Evolutionary conservation across 2,113 vertebrate genomes (phyloP).

Genomic region (Protobothrops flavoviridis): DNA sequence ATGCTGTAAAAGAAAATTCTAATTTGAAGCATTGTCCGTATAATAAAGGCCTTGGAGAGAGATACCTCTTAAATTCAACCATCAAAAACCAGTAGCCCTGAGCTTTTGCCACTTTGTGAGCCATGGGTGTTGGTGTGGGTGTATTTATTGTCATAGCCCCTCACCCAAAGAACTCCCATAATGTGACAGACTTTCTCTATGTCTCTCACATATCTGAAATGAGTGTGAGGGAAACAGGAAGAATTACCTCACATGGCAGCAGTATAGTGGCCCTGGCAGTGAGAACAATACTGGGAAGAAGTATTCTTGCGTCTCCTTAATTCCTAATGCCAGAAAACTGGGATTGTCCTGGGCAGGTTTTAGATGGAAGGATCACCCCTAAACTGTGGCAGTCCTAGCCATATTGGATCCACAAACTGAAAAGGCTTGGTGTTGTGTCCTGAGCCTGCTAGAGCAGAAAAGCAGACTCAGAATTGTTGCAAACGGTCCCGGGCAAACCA

Average conservation of each 20-base stretch:
- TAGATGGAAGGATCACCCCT: neutral
- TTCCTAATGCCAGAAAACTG: neutral
- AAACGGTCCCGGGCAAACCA: too few species aligned
- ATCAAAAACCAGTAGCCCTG: neutral
- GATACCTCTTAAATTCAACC: neutral
- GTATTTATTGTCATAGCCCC: neutral
- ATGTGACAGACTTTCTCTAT: neutral
- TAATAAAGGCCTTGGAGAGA: neutral
- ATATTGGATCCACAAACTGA: neutral
- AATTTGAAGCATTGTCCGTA: neutral
- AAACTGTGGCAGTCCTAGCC: neutral
- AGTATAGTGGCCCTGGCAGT: neutral
- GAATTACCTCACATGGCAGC: neutral
- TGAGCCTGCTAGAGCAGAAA: too few species aligned
- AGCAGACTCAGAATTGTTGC: too few species aligned
- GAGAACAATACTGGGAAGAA: neutral
- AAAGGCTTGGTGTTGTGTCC: too few species aligned
- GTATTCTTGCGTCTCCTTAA: neutral
- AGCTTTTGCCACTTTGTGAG: neutral
- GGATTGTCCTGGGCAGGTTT: neutral
- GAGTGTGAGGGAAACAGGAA: neutral
- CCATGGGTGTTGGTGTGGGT: neutral
- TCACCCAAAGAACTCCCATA: neutral
- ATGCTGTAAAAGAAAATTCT: neutral
- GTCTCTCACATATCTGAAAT: neutral